phyloP scores from a whole-genome alignment of 2,888 invertebrate species.

The Scaeva pyrastri region DNA sequence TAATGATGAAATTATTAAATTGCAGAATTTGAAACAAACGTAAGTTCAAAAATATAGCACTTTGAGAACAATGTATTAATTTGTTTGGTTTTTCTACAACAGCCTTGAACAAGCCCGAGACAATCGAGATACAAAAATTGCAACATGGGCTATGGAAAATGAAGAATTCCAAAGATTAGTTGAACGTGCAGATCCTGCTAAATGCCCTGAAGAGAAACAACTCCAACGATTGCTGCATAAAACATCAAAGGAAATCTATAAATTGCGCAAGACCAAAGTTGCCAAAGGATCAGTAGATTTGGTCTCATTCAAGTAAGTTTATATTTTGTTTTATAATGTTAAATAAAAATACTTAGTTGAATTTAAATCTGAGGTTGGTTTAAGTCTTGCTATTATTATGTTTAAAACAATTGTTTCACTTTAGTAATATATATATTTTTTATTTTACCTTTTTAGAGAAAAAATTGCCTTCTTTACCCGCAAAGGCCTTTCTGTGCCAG shows the following conservation, averaged over 20 bases:
- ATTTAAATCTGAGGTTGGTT: no score
- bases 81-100: conserved; percentile 40
- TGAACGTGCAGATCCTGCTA: conserved; percentile 83
- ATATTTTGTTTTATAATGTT: background rate
- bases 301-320: conserved; percentile 94
- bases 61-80: background rate
- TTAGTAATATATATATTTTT: conserved; percentile 23
- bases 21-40: conserved; percentile 91
- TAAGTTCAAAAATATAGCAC: conserved; percentile 77
- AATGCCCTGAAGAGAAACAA: conserved; percentile 85
- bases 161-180: conserved; percentile 91
- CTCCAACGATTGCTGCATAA: conserved; percentile 93
- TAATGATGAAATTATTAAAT: conserved; percentile 92
- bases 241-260: conserved; percentile 96
- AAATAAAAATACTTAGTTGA: no score
- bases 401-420: background rate
- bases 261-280: conserved; percentile 93
- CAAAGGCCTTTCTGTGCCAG: conserved; percentile 90
- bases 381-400: background rate
- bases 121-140: conserved; percentile 92
- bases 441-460: conserved; percentile 88
- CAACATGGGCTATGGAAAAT: conserved; percentile 94
- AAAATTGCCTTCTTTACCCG: conserved; percentile 98
- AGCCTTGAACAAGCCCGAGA: conserved; percentile 93
- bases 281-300: conserved; percentile 95